Evolutionary conservation across 2,888 invertebrate genomes (phyloP).

Genomic region (Bombylius discolor): DNA sequence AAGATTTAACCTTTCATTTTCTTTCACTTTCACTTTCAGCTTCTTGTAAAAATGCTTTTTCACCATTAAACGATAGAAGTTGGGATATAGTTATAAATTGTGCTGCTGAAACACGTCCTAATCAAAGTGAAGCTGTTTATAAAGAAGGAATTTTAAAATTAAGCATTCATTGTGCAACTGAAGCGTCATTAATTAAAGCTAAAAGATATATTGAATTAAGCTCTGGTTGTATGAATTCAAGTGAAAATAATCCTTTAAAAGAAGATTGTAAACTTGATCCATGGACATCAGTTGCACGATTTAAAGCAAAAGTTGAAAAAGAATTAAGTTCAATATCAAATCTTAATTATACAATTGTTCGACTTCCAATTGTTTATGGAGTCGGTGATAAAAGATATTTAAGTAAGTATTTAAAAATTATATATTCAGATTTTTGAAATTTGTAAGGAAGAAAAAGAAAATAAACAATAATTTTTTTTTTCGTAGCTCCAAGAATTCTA

Average conservation of each 20-base stretch:
- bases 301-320: conserved; percentile 72
- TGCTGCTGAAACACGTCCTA: conserved; percentile 80
- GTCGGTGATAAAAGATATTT: conserved; percentile 69
- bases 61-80: conserved; percentile 43
- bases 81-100: conserved; percentile 80
- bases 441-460: background rate
- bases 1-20: too few species aligned
- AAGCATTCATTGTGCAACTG: conserved; percentile 68
- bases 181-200: conserved; percentile 55
- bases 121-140: conserved; percentile 81
- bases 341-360: conserved; percentile 62
- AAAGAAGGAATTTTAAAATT: conserved; percentile 77
- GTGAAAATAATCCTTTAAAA: conserved; percentile 62
- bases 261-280: conserved; percentile 68
- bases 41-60: conserved; percentile 67
- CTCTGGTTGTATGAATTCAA: conserved; percentile 66
- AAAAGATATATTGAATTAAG: conserved; percentile 72
- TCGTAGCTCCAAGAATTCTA: conserved; percentile 66
- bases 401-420: conserved; percentile 42
- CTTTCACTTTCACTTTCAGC: conserved; percentile 40
- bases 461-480: conserved; percentile 1
- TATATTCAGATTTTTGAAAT: background rate
- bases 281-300: conserved; percentile 72
- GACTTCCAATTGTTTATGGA: conserved; percentile 81
- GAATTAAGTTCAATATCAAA: conserved; percentile 52